These are phyloP conservation scores for Whitmania pigra DNA, from an alignment of 1,140 invertebrate species.

Conservation along the genomic window DNA sequence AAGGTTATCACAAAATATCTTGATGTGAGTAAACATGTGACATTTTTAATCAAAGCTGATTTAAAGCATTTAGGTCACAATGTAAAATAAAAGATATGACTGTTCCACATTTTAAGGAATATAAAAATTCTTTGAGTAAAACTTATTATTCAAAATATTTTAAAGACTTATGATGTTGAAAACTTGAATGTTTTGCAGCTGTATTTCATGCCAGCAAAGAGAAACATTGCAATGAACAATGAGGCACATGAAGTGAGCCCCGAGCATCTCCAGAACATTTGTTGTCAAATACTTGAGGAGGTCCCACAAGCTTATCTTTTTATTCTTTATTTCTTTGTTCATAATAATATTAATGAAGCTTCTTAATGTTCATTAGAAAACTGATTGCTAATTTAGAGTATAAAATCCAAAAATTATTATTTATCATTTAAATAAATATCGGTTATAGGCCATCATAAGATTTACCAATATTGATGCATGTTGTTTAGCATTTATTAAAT, in stretches of 20 bases:
- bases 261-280: slow-evolving; percentile 59
- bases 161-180: background rate
- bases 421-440: too few relatives aligned
- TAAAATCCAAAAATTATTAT: too few relatives aligned
- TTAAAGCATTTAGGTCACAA: background rate
- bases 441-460: too few relatives aligned
- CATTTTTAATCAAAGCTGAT: background rate
- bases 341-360: background rate
- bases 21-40: slow-evolving; percentile 46
- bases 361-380: background rate
- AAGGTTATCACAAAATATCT: slow-evolving; percentile 60
- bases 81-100: background rate
- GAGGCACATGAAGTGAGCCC: slow-evolving; percentile 59
- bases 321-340: background rate
- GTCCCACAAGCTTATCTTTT: slow-evolving; percentile 27
- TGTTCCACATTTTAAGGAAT: background rate
- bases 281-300: slow-evolving; percentile 63
- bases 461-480: too few relatives aligned
- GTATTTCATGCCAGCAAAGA: slow-evolving; percentile 60
- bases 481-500: too few relatives aligned
- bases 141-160: background rate
- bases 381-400: too few relatives aligned
- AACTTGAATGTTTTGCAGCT: slow-evolving; percentile 29
- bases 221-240: slow-evolving; percentile 61
- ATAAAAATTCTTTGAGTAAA: background rate